Evolutionary conservation across 2,797 vertebrate species (phyloP).

Genomic region (Xenopus petersii): DNA sequence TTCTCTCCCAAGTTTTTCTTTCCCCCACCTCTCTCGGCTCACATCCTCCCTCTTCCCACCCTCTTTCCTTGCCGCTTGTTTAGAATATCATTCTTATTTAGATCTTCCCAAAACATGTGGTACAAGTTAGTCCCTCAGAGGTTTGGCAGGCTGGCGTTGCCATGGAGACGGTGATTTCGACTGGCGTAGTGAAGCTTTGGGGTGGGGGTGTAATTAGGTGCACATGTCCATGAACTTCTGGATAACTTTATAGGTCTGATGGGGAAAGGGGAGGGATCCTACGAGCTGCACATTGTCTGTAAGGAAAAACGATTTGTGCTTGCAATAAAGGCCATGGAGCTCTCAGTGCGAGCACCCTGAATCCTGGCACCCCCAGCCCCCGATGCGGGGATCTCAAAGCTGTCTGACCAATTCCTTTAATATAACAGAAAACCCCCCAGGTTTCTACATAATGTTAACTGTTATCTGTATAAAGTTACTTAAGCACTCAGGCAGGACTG

Average conservation of each 20-base stretch:
- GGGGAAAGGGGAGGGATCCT: slow-evolving; percentile 31
- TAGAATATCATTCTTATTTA: slow-evolving; percentile 47
- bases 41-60: slow-evolving; percentile 19
- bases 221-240: slow-evolving; percentile 48
- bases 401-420: no score
- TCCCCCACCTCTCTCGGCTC: slow-evolving; percentile 4
- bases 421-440: no score
- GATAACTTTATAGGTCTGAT: slow-evolving; percentile 42
- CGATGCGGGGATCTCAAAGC: not conserved
- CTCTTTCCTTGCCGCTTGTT: slow-evolving; percentile 27
- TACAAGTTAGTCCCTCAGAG: slow-evolving; percentile 45
- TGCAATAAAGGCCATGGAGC: slow-evolving; percentile 26
- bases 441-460: no score
- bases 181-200: slow-evolving; percentile 41
- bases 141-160: slow-evolving; percentile 46
- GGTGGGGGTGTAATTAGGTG: slow-evolving; percentile 45
- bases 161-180: slow-evolving; percentile 43
- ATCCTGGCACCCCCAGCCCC: slow-evolving; percentile 36
- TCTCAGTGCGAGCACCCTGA: slow-evolving; percentile 22
- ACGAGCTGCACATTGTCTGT: slow-evolving; percentile 16
- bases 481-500: no score
- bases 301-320: slow-evolving; percentile 27
- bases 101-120: slow-evolving; percentile 44
- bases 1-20: slow-evolving; percentile 8
- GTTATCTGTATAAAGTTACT: no score